Base-by-base conservation (phyloP, 2,888 invertebrate species). In the Cheilosia vernalis region DNA sequence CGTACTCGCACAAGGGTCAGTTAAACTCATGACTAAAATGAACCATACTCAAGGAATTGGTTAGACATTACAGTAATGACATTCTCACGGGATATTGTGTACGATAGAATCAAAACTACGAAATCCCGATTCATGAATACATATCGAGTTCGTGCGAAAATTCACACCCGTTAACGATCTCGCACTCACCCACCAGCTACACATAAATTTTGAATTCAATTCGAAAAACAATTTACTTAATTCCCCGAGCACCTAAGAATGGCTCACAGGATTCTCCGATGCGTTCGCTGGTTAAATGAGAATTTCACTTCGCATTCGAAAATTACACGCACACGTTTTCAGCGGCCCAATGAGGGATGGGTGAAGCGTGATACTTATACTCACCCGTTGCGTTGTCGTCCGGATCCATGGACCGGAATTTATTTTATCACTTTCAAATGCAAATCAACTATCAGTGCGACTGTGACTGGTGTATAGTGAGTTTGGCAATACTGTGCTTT, bases 341-440 rank as follows among this genome's bases (percentile, higher is more conserved):
- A 30, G 49, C 30, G 37, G 61, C n/a, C 33, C 73, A 5, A 30
- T 24, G n/a, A 33, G 27, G 47, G 30, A 19, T 51, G 51, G 49
- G 60, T 61, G 53, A 6, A 37, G 49, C n/a, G 24, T 10, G 56
- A 42, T 61, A 47, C 49, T 17, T 51, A 33, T 47, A 47, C 49
- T 47, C 60, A 56, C 30, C 19, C 44, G 27, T 30, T 37, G 58
- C 56, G 63, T 27, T 24, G 61, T 55, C 73, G 66, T 73, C 53
- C 69, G 79, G 67, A 74, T 61, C 63, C 79, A 74, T 70, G 79
- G 58, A 84, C 79, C 64, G 42, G 69, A 84, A 84, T 84, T 84
- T 79, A 84, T 84, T 84, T 84, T 73, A 84, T 84, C 79, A 79
- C 74, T 79, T 84, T 84, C 69, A 84, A 84, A 79, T 84, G 84